Evolutionary conservation across 1,140 invertebrate genomes (phyloP).

Genomic region (Papilio dardanus): DNA sequence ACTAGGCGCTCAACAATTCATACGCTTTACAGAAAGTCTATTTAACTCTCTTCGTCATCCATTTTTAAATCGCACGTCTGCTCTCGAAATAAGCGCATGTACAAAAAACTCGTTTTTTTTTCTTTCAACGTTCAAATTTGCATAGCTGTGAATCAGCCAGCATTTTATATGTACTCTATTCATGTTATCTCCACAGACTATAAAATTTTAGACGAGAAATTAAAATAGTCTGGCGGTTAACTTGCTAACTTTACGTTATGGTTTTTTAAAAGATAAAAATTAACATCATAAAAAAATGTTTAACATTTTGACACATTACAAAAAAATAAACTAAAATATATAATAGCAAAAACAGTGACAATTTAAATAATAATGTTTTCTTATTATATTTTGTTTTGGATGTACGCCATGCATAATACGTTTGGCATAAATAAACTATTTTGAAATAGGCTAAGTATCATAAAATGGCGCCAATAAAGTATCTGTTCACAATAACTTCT

Average conservation of each 20-base stretch:
- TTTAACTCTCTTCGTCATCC: slow-evolving; percentile 12
- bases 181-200: slow-evolving; percentile 1
- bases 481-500: background rate
- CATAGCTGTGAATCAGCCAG: slow-evolving; percentile 11
- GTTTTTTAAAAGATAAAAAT: no score
- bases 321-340: background rate
- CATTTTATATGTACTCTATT: slow-evolving; percentile 5
- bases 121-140: background rate
- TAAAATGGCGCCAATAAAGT: slow-evolving; percentile 27
- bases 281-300: no score
- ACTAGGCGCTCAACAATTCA: background rate
- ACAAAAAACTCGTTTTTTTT: background rate
- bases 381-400: slow-evolving; percentile 6
- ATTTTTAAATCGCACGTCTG: slow-evolving; percentile 10
- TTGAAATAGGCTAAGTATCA: slow-evolving; percentile 25
- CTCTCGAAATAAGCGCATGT: background rate
- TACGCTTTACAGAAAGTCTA: slow-evolving; percentile 15
- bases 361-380: background rate
- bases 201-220: background rate
- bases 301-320: no score
- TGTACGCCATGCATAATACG: slow-evolving; percentile 6
- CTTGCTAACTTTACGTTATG: no score
- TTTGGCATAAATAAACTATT: slow-evolving; percentile 23
- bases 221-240: background rate
- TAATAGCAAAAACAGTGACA: background rate